Percentiles rank a stretch among this genome's conserved stretches.
phyloP scores from a whole-genome alignment of 2,888 invertebrate genomes.

The Prosapia bicincta region DNA sequence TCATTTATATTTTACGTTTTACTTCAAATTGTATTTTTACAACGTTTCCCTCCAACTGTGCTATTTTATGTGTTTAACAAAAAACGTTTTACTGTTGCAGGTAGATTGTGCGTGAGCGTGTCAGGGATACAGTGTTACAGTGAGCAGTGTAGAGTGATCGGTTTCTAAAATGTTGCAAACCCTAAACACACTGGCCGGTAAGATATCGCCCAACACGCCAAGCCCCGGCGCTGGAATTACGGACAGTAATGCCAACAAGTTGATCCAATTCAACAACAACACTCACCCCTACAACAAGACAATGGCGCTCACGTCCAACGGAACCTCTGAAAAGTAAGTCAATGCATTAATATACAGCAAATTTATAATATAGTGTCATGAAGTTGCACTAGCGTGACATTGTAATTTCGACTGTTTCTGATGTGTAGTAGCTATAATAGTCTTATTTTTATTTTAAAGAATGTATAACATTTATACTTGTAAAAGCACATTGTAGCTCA shows the following conservation, averaged over 20 bases:
- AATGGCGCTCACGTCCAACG: conserved; percentile 6
- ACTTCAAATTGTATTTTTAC: too few relatives aligned
- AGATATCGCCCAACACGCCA: conserved; percentile 65
- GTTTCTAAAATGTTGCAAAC: conserved; percentile 70
- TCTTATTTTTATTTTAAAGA: too few relatives aligned
- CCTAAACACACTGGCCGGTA: conserved; percentile 83
- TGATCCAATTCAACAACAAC: conserved; percentile 35
- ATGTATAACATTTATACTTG: too few relatives aligned
- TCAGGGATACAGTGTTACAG: background rate
- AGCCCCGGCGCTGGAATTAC: conserved; percentile 15
- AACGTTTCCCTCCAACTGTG: too few relatives aligned
- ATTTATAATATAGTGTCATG: too few relatives aligned
- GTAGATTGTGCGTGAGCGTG: background rate
- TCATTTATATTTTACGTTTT: too few relatives aligned
- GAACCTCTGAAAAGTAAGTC: conserved; percentile 34
- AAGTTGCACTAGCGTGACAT: too few relatives aligned
- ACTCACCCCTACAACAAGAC: conserved; percentile 32
- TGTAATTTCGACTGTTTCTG: too few relatives aligned
- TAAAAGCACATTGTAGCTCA: too few relatives aligned
- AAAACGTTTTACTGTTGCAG: conserved; percentile 6
- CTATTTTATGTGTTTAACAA: too few relatives aligned
- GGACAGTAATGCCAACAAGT: conserved; percentile 37
- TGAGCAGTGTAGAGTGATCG: conserved; percentile 21
- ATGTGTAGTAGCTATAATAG: too few relatives aligned
- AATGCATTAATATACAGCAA: too few relatives aligned